Percentiles rank a stretch among this genome's conserved stretches.
Conservation (phyloP, 2,113 vertebrate species). For the Micronycteris hirsuta region DNA sequence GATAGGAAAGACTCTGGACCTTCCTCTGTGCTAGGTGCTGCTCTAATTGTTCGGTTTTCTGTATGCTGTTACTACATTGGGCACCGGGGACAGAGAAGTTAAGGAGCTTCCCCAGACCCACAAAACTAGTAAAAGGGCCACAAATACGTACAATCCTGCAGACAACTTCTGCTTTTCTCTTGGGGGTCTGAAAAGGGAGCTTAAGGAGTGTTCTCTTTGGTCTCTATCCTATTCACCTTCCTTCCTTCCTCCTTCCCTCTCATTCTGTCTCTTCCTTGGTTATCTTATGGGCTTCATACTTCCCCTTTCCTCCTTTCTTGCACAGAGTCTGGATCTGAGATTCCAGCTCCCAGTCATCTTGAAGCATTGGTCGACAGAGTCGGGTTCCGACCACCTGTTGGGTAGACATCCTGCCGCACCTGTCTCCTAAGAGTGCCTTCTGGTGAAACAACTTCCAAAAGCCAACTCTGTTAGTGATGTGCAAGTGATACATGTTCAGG, state of each 20-base stretch:
- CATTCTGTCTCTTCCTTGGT: neutral
- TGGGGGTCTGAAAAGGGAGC: neutral
- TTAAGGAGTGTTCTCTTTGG: neutral
- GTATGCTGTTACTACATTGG: neutral
- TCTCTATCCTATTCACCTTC: neutral
- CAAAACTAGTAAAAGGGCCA: neutral
- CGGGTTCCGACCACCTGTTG: constrained; percentile 19
- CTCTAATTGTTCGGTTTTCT: neutral
- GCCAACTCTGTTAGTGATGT: neutral
- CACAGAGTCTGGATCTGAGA: neutral
- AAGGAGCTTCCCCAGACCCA: neutral
- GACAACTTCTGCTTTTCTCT: neutral
- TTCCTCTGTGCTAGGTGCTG: neutral
- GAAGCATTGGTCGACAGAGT: neutral
- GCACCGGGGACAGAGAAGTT: neutral
- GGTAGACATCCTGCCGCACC: neutral
- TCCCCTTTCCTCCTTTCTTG: neutral
- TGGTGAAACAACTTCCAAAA: neutral
- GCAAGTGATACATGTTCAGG: neutral
- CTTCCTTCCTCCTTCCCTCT: neutral
- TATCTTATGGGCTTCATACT: neutral
- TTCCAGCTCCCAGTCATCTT: neutral
- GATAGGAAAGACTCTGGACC: neutral
- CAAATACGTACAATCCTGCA: neutral
- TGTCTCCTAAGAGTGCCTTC: neutral